These are phyloP conservation scores for Pelvicachromis taeniatus DNA, from an alignment of 2,113 vertebrate species.

Conservation along the genomic window DNA sequence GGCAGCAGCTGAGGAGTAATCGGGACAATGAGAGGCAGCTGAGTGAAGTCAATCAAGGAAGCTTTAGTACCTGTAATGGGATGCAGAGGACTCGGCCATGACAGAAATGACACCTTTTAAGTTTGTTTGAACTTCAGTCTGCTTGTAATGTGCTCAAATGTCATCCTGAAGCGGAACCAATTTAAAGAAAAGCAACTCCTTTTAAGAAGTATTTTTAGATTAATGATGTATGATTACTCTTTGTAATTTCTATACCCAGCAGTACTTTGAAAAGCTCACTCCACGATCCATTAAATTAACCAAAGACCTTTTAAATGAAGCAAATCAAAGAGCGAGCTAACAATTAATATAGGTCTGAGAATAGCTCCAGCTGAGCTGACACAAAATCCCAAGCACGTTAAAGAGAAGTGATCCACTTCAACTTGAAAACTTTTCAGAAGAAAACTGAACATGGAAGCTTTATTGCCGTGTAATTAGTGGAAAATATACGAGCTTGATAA, in stretches of 20 bases:
- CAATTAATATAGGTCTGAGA: conserved; percentile 70
- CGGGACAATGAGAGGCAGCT: neutral
- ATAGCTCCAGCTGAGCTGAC: conserved; percentile 59
- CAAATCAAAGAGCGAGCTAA: conserved; percentile 56
- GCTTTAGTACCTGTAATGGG: neutral
- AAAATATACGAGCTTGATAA: neutral
- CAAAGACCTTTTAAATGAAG: conserved; percentile 69
- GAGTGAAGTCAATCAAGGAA: neutral
- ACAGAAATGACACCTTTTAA: neutral
- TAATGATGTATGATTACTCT: conserved; percentile 46
- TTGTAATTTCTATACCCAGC: conserved; percentile 33
- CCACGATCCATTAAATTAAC: conserved; percentile 72
- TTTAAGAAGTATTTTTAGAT: conserved; percentile 53
- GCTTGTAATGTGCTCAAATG: neutral
- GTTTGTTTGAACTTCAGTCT: neutral
- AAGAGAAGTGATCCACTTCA: conserved; percentile 31
- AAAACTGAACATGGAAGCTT: neutral
- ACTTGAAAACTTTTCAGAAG: conserved; percentile 36
- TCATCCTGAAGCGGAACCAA: neutral
- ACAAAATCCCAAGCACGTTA: conserved; percentile 31
- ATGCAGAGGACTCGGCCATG: neutral
- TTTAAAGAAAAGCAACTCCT: conserved; percentile 10
- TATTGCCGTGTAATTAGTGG: neutral
- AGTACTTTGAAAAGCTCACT: conserved; percentile 63
- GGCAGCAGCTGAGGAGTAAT: neutral